Percentiles rank a stretch among this genome's conserved stretches.
Conservation (phyloP, 2,113 vertebrate genomes). For the Neodon shergylaensis region DNA sequence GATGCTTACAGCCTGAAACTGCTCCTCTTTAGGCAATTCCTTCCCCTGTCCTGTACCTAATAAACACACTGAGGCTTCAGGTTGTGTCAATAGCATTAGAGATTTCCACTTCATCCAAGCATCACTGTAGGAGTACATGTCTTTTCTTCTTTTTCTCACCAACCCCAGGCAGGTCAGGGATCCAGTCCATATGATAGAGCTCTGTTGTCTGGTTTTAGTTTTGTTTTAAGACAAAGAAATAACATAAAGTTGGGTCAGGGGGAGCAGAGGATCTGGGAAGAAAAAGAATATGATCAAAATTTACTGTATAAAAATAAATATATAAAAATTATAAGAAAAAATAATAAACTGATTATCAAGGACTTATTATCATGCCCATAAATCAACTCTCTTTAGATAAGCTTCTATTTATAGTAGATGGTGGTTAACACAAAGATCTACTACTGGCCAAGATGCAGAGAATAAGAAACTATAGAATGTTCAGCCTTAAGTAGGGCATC, state of each 20-base stretch:
- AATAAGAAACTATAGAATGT: neutral
- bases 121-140: neutral
- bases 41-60: neutral
- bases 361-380: neutral
- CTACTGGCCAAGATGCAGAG: too few species aligned
- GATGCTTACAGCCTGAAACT: neutral
- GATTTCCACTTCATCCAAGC: neutral
- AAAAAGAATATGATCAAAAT: neutral
- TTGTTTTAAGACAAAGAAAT: neutral
- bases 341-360: neutral
- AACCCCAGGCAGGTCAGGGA: neutral
- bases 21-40: neutral
- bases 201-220: neutral
- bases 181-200: neutral
- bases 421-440: neutral
- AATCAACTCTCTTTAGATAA: neutral
- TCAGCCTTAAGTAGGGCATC: neutral
- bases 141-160: neutral
- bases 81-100: neutral
- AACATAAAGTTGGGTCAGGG: neutral
- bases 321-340: neutral
- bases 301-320: neutral
- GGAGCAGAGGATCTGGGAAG: neutral
- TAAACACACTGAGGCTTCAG: neutral
- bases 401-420: neutral